Conservation (phyloP, 2,797 vertebrate genomes). For the Esox lucius region DNA sequence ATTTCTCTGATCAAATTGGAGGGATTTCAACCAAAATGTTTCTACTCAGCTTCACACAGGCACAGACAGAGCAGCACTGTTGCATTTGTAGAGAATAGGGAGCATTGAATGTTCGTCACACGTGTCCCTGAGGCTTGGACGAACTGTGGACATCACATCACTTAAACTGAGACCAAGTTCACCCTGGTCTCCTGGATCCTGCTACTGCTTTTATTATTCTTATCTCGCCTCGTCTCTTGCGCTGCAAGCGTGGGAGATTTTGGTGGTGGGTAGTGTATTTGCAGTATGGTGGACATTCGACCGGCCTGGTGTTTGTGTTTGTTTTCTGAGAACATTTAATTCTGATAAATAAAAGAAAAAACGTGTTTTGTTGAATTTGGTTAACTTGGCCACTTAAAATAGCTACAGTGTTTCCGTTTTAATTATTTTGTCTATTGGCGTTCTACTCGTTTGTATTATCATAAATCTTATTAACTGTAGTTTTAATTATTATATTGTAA, state of each 20-base stretch:
- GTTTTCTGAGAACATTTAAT: constrained; percentile 8
- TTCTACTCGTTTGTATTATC: not conserved
- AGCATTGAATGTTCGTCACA: constrained; percentile 53
- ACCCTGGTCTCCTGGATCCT: constrained; percentile 24
- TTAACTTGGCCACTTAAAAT: not conserved
- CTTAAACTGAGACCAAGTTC: constrained; percentile 18
- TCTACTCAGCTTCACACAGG: constrained; percentile 27
- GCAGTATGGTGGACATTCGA: constrained; percentile 23
- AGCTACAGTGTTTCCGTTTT: not conserved
- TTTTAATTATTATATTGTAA: not conserved
- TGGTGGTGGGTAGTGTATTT: not conserved
- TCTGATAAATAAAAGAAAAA: not conserved
- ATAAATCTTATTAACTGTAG: not conserved
- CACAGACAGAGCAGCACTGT: constrained; percentile 55
- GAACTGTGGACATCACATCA: constrained; percentile 32
- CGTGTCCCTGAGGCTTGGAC: constrained; percentile 42
- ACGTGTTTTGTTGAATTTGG: constrained; percentile 6
- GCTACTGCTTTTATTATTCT: constrained; percentile 37
- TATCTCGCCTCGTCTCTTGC: constrained; percentile 36
- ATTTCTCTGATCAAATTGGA: constrained; percentile 1
- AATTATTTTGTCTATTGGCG: not conserved
- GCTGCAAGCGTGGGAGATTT: not conserved
- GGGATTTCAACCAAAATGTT: constrained; percentile 11
- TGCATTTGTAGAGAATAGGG: constrained; percentile 51
- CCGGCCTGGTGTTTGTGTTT: constrained; percentile 18